phyloP scores from a whole-genome alignment of 1,140 invertebrate species.

The Cephus cinctus region DNA sequence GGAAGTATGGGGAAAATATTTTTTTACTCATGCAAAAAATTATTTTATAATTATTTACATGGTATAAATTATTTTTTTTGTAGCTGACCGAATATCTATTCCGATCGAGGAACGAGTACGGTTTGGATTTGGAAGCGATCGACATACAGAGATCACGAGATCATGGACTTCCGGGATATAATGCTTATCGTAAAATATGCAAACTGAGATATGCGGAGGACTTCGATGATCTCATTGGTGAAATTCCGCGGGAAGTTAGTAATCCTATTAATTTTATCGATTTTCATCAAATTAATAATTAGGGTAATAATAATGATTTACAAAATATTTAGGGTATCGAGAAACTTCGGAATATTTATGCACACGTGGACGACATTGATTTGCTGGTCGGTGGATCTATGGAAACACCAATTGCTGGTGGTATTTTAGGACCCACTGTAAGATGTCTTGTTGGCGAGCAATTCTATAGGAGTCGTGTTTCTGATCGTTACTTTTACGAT shows the following conservation, averaged over 20 bases:
- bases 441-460: conserved; percentile 65
- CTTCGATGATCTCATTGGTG: conserved; percentile 59
- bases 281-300: background rate
- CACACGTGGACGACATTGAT: conserved; percentile 65
- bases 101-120: conserved; percentile 54
- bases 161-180: conserved; percentile 69
- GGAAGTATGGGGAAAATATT: conserved; percentile 44
- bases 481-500: conserved; percentile 61
- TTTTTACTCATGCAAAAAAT: background rate
- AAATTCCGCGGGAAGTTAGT: conserved; percentile 61
- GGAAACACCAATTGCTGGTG: conserved; percentile 55
- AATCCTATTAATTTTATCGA: no score
- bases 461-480: conserved; percentile 56
- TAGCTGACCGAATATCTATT: conserved; percentile 66
- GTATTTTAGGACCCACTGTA: conserved; percentile 63
- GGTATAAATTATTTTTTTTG: conserved; percentile 15
- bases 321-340: conserved; percentile 46
- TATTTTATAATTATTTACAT: background rate
- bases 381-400: conserved; percentile 63
- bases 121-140: conserved; percentile 68
- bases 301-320: background rate
- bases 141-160: conserved; percentile 72
- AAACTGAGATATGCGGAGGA: conserved; percentile 54
- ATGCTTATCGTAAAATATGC: conserved; percentile 67
- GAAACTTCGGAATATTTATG: conserved; percentile 46